Evolutionary conservation across 2,113 vertebrate species (phyloP).

Genomic region (Oxyruncus cristatus): DNA sequence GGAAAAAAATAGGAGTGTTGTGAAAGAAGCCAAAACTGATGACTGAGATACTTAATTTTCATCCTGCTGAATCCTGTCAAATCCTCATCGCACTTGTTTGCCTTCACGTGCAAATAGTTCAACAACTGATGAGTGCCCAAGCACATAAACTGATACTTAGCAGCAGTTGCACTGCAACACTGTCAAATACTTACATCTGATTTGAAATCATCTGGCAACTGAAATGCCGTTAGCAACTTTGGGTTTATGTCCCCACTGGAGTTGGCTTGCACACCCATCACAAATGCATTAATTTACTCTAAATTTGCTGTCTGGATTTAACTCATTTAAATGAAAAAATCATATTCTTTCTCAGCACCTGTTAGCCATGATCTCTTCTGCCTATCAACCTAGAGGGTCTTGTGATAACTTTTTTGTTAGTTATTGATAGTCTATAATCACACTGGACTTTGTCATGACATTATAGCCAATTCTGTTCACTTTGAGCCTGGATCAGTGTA

Average conservation of each 20-base stretch:
- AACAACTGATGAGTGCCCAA: neutral
- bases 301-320: neutral
- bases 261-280: neutral
- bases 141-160: neutral
- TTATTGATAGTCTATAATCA: neutral
- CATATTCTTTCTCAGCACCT: neutral
- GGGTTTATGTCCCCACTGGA: neutral
- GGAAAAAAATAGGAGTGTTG: neutral
- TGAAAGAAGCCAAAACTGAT: neutral
- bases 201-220: neutral
- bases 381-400: neutral
- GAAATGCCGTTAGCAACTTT: neutral
- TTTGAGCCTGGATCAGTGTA: neutral
- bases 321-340: neutral
- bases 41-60: neutral
- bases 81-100: neutral
- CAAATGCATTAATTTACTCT: neutral
- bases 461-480: neutral
- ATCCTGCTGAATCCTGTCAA: neutral
- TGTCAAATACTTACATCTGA: neutral
- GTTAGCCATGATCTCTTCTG: neutral
- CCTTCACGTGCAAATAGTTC: neutral
- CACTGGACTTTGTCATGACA: neutral
- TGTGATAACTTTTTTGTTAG: neutral
- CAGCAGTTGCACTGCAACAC: neutral